A percentile compares a stretch with the other conserved stretches of the same genome.
These are phyloP conservation scores for Anguilla marmorata DNA, from an alignment of 2,797 vertebrate genomes.

Conservation along the genomic window DNA sequence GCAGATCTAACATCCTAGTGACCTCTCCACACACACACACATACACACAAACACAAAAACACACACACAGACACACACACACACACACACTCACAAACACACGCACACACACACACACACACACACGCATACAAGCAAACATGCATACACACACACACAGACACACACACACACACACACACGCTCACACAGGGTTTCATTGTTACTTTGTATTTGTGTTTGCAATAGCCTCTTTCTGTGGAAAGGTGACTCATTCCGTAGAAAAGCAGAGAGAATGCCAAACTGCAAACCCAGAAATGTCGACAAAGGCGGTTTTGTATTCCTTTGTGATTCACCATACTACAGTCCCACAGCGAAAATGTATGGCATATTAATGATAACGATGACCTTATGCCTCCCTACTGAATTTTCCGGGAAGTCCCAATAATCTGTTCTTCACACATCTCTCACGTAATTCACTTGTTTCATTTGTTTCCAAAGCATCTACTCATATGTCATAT, in stretches of 20 bases:
- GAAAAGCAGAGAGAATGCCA: conserved; percentile 50
- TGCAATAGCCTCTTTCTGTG: conserved; percentile 42
- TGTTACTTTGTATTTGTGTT: neutral
- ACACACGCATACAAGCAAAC: too few species aligned
- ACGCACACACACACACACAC: neutral
- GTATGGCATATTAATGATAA: conserved; percentile 47
- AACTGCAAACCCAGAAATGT: conserved; percentile 51
- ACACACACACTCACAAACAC: too few species aligned
- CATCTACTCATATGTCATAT: neutral
- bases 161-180: neutral
- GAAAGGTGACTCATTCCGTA: conserved; percentile 49
- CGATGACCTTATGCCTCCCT: conserved; percentile 35
- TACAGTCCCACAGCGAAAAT: conserved; percentile 50
- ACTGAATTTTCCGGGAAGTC: conserved; percentile 42
- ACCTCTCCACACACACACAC: conserved; percentile 4
- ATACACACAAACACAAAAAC: neutral
- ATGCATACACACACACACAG: too few species aligned
- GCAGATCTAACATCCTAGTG: conserved; percentile 32
- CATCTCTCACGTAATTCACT: neutral
- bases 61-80: too few species aligned
- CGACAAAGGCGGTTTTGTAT: conserved; percentile 55
- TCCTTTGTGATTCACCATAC: conserved; percentile 49
- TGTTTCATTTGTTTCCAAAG: neutral
- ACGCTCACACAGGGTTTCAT: conserved; percentile 18
- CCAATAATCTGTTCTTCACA: conserved; percentile 22